These are phyloP conservation scores for Epistrophe eligans DNA, from an alignment of 2,888 invertebrate species.

Conservation along the genomic window DNA sequence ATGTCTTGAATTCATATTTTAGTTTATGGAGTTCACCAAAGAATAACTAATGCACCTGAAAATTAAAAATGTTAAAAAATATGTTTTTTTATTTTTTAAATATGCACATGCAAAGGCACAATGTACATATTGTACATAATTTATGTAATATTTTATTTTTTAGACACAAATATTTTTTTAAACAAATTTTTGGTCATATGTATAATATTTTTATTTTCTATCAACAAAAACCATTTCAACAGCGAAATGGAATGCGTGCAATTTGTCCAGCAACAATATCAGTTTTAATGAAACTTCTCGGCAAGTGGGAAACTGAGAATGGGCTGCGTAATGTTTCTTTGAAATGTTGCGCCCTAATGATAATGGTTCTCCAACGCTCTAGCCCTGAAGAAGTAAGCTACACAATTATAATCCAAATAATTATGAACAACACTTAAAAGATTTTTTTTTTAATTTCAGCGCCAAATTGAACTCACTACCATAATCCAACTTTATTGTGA, in stretches of 20 bases:
- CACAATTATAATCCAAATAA: neutral
- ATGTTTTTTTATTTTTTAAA: neutral
- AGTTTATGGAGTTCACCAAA: too few relatives aligned
- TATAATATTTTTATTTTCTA: neutral
- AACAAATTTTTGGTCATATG: neutral
- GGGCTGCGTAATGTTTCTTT: constrained; percentile 84
- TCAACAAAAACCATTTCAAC: constrained; percentile 64
- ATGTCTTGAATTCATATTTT: too few relatives aligned
- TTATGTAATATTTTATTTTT: neutral
- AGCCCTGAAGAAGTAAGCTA: constrained; percentile 85
- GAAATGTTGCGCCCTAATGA: constrained; percentile 85
- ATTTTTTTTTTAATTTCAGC: constrained; percentile 81
- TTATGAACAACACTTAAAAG: neutral
- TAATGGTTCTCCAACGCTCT: constrained; percentile 85
- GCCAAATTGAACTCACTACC: constrained; percentile 86
- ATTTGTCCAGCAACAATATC: constrained; percentile 87
- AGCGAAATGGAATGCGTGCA: constrained; percentile 86
- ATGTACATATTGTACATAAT: too few relatives aligned
- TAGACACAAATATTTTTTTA: neutral
- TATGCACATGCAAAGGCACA: neutral
- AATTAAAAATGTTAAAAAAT: neutral
- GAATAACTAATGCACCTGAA: too few relatives aligned
- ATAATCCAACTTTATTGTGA: constrained; percentile 84
- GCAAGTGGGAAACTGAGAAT: constrained; percentile 82
- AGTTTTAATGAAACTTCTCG: constrained; percentile 85